A percentile compares a stretch with the other conserved stretches of the same genome.
Conservation (phyloP, 2,113 vertebrate species). For the Tor tambroides region DNA sequence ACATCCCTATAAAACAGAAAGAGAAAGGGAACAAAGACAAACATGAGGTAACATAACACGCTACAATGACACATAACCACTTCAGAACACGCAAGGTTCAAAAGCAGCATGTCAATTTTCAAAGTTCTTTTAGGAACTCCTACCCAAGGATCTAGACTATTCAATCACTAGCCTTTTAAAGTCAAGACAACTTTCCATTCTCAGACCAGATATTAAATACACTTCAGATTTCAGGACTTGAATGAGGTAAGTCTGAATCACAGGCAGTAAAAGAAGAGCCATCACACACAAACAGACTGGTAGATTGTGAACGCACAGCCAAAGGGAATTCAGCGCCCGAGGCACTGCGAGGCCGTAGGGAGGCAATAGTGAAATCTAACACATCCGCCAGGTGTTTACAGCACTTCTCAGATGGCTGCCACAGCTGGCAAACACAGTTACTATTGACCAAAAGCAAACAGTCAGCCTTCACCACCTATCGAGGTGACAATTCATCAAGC, state of each 20-base stretch:
- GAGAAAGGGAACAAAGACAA: neutral
- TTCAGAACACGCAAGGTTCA: neutral
- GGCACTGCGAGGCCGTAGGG: neutral
- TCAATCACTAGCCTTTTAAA: neutral
- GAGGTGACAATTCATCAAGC: conserved; percentile 49
- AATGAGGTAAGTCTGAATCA: neutral
- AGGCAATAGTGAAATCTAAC: conserved; percentile 22
- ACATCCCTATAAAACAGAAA: conserved; percentile 79
- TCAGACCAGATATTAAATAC: conserved; percentile 8
- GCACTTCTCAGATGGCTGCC: conserved; percentile 2
- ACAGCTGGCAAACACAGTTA: conserved; percentile 23
- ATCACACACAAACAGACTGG: neutral
- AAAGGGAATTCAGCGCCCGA: conserved; percentile 10
- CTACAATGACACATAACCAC: neutral
- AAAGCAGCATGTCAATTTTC: neutral
- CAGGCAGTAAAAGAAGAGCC: neutral
- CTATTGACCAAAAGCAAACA: conserved; percentile 32
- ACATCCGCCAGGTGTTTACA: neutral
- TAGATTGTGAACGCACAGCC: conserved; percentile 16
- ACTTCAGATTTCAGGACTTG: neutral
- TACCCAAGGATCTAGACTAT: neutral
- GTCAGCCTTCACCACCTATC: conserved; percentile 40
- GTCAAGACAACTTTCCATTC: neutral
- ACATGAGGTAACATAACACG: neutral
- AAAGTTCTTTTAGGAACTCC: neutral